These are phyloP conservation scores for Platalea minor DNA, from an alignment of 2,797 vertebrate species.

Conservation along the genomic window DNA sequence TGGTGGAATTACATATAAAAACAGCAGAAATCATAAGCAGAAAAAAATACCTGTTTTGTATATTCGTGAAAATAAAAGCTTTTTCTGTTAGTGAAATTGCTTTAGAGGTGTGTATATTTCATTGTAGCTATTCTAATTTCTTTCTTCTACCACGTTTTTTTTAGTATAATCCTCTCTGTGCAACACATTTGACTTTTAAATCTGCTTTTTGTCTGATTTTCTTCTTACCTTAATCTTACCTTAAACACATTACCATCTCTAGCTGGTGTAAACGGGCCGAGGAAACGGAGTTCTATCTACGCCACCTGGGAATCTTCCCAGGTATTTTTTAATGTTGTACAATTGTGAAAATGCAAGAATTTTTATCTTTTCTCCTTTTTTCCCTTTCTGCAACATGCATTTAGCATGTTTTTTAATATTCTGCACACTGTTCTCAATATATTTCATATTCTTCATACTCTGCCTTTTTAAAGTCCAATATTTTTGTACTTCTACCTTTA, in stretches of 20 bases:
- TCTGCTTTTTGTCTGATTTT: not conserved
- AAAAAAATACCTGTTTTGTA: not conserved
- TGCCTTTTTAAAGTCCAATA: conserved; percentile 40
- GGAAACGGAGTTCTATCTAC: not conserved
- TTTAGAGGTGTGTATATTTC: not conserved
- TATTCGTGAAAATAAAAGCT: conserved; percentile 11
- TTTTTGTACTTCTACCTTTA: conserved; percentile 41
- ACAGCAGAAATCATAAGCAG: not conserved
- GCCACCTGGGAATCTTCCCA: not conserved
- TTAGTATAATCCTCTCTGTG: not conserved
- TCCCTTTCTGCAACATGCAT: not conserved
- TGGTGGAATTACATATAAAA: not conserved
- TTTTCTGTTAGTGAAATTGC: conserved; percentile 11
- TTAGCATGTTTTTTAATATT: conserved; percentile 5
- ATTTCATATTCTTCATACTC: not conserved
- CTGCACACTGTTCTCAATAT: not conserved
- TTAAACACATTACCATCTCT: not conserved
- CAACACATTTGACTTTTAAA: not conserved
- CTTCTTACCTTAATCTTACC: not conserved
- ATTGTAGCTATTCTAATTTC: not conserved
- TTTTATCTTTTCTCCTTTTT: not conserved
- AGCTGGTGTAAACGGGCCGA: not conserved
- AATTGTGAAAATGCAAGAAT: not conserved
- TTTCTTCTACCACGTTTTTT: not conserved
- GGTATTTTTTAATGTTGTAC: not conserved